Percentiles rank a stretch among this genome's conserved stretches.
These are phyloP conservation scores for Geococcyx californianus DNA, from an alignment of 2,113 vertebrate genomes.

Conservation along the genomic window DNA sequence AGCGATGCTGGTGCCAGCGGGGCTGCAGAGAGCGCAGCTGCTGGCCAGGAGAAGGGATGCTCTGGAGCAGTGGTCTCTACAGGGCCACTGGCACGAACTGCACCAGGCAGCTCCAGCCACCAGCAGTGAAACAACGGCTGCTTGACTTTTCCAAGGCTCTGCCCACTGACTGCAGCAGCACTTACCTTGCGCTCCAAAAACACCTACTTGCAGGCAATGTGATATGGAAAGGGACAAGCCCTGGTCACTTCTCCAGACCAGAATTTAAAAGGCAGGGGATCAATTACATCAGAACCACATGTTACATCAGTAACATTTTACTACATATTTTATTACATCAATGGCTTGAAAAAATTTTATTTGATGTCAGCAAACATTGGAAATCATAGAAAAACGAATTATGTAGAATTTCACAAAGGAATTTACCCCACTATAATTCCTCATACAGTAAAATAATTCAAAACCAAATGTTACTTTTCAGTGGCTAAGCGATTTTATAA, in stretches of 20 bases:
- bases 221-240: not conserved
- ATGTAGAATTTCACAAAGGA: slow-evolving; percentile 80
- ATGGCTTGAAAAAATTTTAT: slow-evolving; percentile 82
- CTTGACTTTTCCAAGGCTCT: not conserved
- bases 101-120: not conserved
- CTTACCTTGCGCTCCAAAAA: rapidly evolving
- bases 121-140: rapidly evolving
- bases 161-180: not conserved
- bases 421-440: slow-evolving; percentile 74
- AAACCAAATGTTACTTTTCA: slow-evolving; percentile 74
- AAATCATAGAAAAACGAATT: slow-evolving; percentile 84
- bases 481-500: slow-evolving; percentile 79
- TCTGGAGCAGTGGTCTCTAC: rapidly evolving
- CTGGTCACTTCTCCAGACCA: not conserved
- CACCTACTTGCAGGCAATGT: rapidly evolving
- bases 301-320: not conserved
- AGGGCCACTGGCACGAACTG: not conserved
- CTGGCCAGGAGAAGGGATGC: not conserved
- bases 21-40: not conserved
- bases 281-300: not conserved
- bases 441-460: slow-evolving; percentile 72
- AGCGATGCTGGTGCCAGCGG: rapidly evolving
- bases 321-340: slow-evolving; percentile 74
- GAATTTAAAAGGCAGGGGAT: not conserved
- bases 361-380: slow-evolving; percentile 80